These are phyloP conservation scores for Eupithecia abbreviata DNA, from an alignment of 2,888 invertebrate genomes.

Conservation along the genomic window DNA sequence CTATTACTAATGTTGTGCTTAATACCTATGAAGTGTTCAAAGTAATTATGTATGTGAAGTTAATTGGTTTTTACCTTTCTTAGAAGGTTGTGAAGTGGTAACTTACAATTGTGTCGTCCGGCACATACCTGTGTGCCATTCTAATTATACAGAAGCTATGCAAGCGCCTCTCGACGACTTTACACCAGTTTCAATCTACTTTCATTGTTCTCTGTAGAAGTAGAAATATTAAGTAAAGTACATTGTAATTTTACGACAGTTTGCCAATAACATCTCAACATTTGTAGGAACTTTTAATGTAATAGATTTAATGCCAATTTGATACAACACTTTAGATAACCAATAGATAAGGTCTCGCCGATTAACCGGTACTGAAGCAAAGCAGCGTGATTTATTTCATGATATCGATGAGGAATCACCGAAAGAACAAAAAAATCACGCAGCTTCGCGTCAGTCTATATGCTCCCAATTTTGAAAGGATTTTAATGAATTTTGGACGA, in stretches of 20 bases:
- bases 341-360: background rate
- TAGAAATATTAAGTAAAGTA: background rate
- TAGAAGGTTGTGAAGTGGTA: slow-evolving; percentile 16
- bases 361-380: background rate
- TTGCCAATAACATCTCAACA: background rate
- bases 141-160: background rate
- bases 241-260: slow-evolving; percentile 1
- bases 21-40: slow-evolving; percentile 35
- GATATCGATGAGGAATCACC: background rate
- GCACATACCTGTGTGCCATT: background rate
- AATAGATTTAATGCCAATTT: slow-evolving; percentile 6
- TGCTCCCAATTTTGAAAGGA: slow-evolving; percentile 40
- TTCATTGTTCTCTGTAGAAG: background rate
- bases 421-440: background rate
- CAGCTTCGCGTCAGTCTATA: background rate
- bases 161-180: background rate
- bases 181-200: background rate
- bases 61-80: slow-evolving; percentile 1
- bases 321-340: background rate
- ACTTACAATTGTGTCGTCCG: background rate
- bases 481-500: slow-evolving; percentile 66
- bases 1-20: slow-evolving; percentile 24
- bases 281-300: too few species aligned
- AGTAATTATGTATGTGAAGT: slow-evolving; percentile 19
- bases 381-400: background rate